A percentile compares a stretch with the other conserved stretches of the same genome.
Evolutionary conservation across 2,113 vertebrate genomes (phyloP).

Genomic region (Neolamprologus caudopunctatus): DNA sequence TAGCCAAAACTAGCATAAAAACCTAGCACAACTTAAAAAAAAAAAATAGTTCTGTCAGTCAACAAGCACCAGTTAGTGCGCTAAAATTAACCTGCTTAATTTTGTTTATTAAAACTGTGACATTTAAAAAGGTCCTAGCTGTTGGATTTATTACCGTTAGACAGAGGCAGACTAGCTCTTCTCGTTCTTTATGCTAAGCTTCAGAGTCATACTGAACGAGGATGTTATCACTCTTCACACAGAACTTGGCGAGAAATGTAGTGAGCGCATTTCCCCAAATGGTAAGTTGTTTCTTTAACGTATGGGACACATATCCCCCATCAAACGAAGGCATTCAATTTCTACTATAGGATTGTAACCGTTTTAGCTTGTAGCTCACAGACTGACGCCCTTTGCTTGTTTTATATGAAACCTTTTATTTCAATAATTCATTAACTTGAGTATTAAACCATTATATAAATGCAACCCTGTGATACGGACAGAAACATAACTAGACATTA

Average conservation of each 20-base stretch:
- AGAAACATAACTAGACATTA: neutral
- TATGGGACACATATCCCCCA: neutral
- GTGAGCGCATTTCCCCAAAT: neutral
- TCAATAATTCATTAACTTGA: neutral
- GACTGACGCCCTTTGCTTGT: neutral
- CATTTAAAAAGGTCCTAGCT: neutral
- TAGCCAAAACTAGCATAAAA: neutral
- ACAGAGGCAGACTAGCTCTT: neutral
- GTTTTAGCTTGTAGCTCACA: neutral
- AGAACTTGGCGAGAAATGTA: neutral
- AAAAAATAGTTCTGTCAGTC: neutral
- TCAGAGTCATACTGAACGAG: neutral
- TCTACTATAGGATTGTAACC: neutral
- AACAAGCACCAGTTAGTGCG: neutral
- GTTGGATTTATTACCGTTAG: neutral
- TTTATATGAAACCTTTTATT: neutral
- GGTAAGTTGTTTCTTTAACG: neutral
- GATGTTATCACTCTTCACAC: neutral
- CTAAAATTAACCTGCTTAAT: neutral
- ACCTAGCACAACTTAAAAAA: neutral
- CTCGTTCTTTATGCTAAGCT: neutral
- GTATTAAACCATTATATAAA: neutral
- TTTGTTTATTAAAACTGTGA: neutral
- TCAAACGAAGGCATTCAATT: neutral
- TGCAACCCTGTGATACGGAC: constrained; percentile 22